Evolutionary conservation across 2,797 vertebrate species (phyloP), one percentile per base, ranked within the genome.

Genomic region (Oreonectes daqikongensis): DNA sequence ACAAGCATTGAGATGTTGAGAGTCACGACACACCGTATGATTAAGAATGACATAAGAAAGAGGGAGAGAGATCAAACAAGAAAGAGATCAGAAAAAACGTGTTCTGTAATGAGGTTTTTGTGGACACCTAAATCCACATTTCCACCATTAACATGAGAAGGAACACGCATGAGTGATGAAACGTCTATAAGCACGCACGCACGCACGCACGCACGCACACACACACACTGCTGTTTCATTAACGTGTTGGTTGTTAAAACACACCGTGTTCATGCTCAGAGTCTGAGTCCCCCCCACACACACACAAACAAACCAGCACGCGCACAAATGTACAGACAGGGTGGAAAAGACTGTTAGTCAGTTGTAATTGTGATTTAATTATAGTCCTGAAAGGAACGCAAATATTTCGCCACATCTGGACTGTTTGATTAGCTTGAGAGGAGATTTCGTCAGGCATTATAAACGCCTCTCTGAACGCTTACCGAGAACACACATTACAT

Each of bases 321-420:
- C 75, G 18, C 67, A 53, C 32, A 46, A 63, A 28, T 2, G 24
- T 57, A 48, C 74, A 81, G 80, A 80, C 77, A 79, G 67, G 52
- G 70, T 80, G 85, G 85, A 88, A 86, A 86, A 85, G 75, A 59
- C 84, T 83, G 75, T 86, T 84, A 86, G 85, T 84, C 83, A 81
- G 81, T 76, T 80, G 74, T 86, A 86, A 86, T 86, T 86, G 84
- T 83, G 69, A 82, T 85, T 86, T 88, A 86, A 88, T 88, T 88
- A 83, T 64, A 66, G 72, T 74, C 71, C 82, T 82, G 79, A 86
- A 85, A 84, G 84, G 83, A 83, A 63, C 18, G 75, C 77, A 86
- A 86, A 86, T 85, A 88, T 88, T 84, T 80, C 77, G 66, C 76
- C 77, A 79, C 81, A 80, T 80, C 75, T 80, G 72, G 38, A 40